Conservation (phyloP, 2,888 invertebrate species). For the Nycteola revayana region DNA sequence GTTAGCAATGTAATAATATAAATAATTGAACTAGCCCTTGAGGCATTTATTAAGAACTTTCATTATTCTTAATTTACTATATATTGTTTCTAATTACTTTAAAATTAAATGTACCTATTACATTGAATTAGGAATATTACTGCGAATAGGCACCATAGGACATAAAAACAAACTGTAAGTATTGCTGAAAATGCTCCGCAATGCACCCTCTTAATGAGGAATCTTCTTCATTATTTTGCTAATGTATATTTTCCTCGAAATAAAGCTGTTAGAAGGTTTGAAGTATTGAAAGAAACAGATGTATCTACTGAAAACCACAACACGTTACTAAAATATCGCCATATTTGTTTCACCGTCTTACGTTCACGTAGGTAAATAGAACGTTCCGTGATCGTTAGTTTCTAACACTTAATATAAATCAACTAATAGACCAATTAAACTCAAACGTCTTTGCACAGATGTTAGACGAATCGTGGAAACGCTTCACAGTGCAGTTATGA, state of each 20-base stretch:
- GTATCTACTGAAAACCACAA: constrained; percentile 5
- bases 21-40: constrained; percentile 15
- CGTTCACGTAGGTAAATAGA: constrained; percentile 33
- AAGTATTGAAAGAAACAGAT: constrained; percentile 7
- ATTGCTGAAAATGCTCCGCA: too few relatives aligned
- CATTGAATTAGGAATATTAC: too few relatives aligned
- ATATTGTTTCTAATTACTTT: too few relatives aligned
- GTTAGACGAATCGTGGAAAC: constrained; percentile 43
- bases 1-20: constrained; percentile 10
- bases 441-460: constrained; percentile 41
- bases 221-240: too few relatives aligned
- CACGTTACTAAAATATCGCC: constrained; percentile 7
- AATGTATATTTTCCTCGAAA: too few relatives aligned
- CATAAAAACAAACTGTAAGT: background rate
- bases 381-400: constrained; percentile 23
- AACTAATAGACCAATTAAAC: constrained; percentile 46
- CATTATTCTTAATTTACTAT: constrained; percentile 1
- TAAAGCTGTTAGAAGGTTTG: constrained; percentile 8
- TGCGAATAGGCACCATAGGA: background rate
- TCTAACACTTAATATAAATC: constrained; percentile 43
- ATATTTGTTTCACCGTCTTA: constrained; percentile 25
- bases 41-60: constrained; percentile 15
- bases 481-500: constrained; percentile 39
- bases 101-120: too few relatives aligned
- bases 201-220: too few relatives aligned